Evolutionary conservation across 2,113 vertebrate species (phyloP).

Genomic region (Amazona guildingii): DNA sequence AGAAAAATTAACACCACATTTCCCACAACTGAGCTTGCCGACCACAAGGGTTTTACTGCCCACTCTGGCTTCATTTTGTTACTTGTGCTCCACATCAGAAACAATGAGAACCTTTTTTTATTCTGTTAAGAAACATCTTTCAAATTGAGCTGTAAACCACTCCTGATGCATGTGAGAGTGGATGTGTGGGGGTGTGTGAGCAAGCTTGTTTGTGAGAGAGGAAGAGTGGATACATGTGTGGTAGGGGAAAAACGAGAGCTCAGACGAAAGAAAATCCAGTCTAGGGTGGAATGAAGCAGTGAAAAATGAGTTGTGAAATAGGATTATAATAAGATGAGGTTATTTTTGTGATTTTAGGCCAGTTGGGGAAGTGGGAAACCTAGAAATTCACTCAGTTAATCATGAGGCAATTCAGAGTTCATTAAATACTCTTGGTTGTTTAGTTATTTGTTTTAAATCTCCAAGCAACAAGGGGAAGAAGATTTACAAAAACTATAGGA

Average conservation of each 20-base stretch:
- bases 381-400: conserved; percentile 49
- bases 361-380: conserved; percentile 44
- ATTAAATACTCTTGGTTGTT: conserved; percentile 28
- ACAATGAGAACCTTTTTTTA: not conserved
- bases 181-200: conserved; percentile 43
- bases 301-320: conserved; percentile 40
- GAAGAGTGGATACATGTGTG: conserved; percentile 35
- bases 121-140: conserved; percentile 25
- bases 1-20: conserved; percentile 61
- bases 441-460: conserved; percentile 53
- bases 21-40: conserved; percentile 34
- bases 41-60: conserved; percentile 38
- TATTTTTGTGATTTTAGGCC: conserved; percentile 36
- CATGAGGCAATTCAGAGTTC: conserved; percentile 47
- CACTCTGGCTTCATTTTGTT: conserved; percentile 48
- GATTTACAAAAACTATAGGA: conserved; percentile 19
- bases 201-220: conserved; percentile 36
- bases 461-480: conserved; percentile 52
- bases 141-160: not conserved
- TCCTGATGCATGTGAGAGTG: conserved; percentile 12
- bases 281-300: conserved; percentile 18
- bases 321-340: conserved; percentile 32
- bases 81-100: conserved; percentile 32
- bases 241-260: conserved; percentile 14
- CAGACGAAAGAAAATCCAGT: conserved; percentile 40